Conservation (phyloP, 1,140 invertebrate species). For the Physella acuta region DNA sequence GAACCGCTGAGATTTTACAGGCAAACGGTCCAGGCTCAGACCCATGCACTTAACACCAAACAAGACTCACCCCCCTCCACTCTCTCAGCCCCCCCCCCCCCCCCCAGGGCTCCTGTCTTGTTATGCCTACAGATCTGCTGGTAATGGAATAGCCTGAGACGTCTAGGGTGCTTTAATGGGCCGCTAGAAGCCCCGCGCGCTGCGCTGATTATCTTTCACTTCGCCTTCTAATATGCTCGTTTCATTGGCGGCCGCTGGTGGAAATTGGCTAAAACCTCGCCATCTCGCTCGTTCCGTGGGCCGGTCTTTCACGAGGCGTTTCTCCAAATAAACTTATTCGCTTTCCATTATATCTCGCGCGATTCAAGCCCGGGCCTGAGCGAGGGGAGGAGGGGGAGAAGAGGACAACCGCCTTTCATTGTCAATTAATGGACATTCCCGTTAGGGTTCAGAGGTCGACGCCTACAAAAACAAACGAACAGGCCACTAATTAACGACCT, state of each 20-base stretch:
- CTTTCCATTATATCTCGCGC: slow-evolving; percentile 8
- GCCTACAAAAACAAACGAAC: slow-evolving; percentile 15
- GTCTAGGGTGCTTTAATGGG: slow-evolving; percentile 11
- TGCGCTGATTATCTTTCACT: neutral
- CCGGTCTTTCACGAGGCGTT: neutral
- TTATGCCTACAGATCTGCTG: neutral
- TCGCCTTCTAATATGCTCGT: slow-evolving; percentile 14
- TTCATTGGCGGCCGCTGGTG: slow-evolving; percentile 9
- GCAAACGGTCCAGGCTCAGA: neutral
- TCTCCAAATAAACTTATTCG: slow-evolving; percentile 16
- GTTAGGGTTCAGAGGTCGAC: neutral
- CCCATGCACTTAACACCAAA: neutral
- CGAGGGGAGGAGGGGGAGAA: no score
- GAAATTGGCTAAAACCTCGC: slow-evolving; percentile 14
- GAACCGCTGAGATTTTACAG: neutral
- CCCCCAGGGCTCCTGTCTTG: neutral
- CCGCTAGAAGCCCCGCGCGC: neutral
- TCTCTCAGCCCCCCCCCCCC: neutral
- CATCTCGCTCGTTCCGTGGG: neutral
- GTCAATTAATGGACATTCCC: slow-evolving; percentile 23
- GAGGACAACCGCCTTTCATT: slow-evolving; percentile 22
- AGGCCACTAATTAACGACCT: slow-evolving; percentile 20
- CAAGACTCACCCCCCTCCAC: neutral
- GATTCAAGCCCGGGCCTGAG: no score
- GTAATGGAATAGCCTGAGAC: slow-evolving; percentile 11